Conservation (phyloP, 2,797 vertebrate species). For the Taenioides sp. region DNA sequence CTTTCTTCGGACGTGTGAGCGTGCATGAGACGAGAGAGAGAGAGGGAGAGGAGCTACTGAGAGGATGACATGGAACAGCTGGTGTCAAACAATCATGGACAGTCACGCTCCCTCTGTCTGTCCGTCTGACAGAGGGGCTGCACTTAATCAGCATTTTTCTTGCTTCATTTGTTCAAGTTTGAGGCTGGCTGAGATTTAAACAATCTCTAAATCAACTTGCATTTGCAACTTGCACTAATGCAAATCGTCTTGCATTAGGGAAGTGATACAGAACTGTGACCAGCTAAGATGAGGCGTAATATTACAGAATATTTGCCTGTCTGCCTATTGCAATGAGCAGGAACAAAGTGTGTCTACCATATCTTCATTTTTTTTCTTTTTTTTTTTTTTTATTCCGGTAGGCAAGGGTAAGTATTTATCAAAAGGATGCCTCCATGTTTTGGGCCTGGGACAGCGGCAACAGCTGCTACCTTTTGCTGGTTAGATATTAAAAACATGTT, state of each 20-base stretch:
- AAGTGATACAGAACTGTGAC: background rate
- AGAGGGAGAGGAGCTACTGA: conserved; percentile 27
- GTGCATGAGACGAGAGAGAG: conserved; percentile 24
- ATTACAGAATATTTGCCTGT: background rate
- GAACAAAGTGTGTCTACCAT: background rate
- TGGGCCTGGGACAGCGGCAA: no score
- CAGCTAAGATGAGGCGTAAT: background rate
- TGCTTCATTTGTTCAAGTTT: conserved; percentile 11
- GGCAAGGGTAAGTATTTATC: background rate
- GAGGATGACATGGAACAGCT: conserved; percentile 56
- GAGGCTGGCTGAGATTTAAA: conserved; percentile 12
- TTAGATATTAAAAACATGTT: no score
- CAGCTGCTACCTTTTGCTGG: no score
- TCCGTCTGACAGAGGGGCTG: conserved; percentile 24
- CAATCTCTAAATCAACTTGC: conserved; percentile 30
- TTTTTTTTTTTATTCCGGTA: no score
- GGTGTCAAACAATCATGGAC: conserved; percentile 48
- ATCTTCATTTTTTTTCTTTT: no score
- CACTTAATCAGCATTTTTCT: conserved; percentile 20
- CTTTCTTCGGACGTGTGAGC: conserved; percentile 47
- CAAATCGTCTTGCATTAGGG: background rate
- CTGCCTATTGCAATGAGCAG: background rate
- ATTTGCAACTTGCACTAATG: no score
- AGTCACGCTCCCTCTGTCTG: conserved; percentile 30
- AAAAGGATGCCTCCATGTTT: no score